Conservation (phyloP, 2,888 invertebrate species). For the Himalopsyche japonica region DNA sequence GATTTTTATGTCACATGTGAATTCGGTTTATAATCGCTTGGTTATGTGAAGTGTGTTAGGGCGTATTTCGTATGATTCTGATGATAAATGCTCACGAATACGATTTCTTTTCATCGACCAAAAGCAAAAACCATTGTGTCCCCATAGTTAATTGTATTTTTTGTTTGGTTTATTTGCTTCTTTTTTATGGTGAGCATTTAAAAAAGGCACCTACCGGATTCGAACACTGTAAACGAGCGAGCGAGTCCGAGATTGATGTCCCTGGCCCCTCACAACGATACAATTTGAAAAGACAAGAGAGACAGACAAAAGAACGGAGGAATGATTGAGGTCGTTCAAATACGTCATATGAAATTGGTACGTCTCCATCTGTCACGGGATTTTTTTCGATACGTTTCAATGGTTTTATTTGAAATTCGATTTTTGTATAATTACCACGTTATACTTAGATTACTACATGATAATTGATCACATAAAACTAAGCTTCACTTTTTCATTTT, state of each 20-base stretch:
- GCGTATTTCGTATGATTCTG: background rate
- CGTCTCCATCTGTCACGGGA: background rate
- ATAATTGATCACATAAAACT: too few relatives aligned
- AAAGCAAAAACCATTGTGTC: slow-evolving; percentile 35
- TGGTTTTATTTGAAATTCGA: background rate
- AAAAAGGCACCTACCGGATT: slow-evolving; percentile 31
- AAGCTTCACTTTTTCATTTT: too few relatives aligned
- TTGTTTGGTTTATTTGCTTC: slow-evolving; percentile 23
- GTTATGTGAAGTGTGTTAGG: background rate
- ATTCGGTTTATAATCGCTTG: background rate
- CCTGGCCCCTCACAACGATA: slow-evolving; percentile 8
- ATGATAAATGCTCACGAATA: slow-evolving; percentile 34
- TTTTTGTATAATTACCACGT: too few relatives aligned
- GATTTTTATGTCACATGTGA: background rate
- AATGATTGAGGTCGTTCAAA: slow-evolving; percentile 23
- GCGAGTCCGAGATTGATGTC: slow-evolving; percentile 16
- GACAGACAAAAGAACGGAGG: background rate
- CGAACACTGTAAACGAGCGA: slow-evolving; percentile 1
- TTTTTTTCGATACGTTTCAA: background rate
- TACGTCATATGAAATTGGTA: slow-evolving; percentile 24
- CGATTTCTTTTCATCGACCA: slow-evolving; percentile 28
- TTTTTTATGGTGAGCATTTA: slow-evolving; percentile 20
- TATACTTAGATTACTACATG: too few relatives aligned
- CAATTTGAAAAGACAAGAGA: background rate
- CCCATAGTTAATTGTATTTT: slow-evolving; percentile 32